A percentile compares a stretch with the other conserved stretches of the same genome.
Evolutionary conservation across 2,888 invertebrate genomes (phyloP).

Genomic region (Heteromurus nitidus): DNA sequence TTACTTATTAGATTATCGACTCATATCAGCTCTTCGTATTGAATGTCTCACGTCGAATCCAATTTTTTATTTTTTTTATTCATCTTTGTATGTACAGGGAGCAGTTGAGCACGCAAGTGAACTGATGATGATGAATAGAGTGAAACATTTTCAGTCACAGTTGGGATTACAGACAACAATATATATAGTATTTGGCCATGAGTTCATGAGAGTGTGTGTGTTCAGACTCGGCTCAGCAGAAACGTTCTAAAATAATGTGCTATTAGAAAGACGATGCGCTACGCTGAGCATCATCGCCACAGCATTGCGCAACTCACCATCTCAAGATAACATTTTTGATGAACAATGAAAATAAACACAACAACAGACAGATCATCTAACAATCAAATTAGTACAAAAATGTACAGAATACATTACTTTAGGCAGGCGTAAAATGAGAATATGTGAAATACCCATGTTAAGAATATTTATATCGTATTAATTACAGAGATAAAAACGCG

Average conservation of each 20-base stretch:
- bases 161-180: too few relatives aligned
- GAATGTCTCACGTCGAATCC: not conserved
- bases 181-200: slow-evolving; percentile 16
- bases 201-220: not conserved
- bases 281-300: slow-evolving; percentile 40
- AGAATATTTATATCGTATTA: slow-evolving; percentile 12
- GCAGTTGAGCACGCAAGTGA: too few relatives aligned
- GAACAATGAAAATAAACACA: slow-evolving; percentile 16
- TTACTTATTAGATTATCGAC: not conserved
- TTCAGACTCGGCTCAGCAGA: not conserved
- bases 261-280: slow-evolving; percentile 37
- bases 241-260: not conserved
- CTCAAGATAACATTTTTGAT: slow-evolving; percentile 26
- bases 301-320: slow-evolving; percentile 28
- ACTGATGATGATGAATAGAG: too few relatives aligned
- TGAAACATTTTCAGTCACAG: too few relatives aligned
- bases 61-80: too few relatives aligned
- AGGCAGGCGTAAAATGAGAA: slow-evolving; percentile 31
- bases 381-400: slow-evolving; percentile 18
- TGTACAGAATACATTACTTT: slow-evolving; percentile 9
- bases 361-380: not conserved
- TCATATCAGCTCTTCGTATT: not conserved
- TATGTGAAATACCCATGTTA: not conserved
- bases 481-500: slow-evolving; percentile 5
- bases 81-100: too few relatives aligned